Evolutionary conservation across 2,113 vertebrate genomes (phyloP), one percentile per base, ranked within the genome.

Genomic region (Numenius arquata): DNA sequence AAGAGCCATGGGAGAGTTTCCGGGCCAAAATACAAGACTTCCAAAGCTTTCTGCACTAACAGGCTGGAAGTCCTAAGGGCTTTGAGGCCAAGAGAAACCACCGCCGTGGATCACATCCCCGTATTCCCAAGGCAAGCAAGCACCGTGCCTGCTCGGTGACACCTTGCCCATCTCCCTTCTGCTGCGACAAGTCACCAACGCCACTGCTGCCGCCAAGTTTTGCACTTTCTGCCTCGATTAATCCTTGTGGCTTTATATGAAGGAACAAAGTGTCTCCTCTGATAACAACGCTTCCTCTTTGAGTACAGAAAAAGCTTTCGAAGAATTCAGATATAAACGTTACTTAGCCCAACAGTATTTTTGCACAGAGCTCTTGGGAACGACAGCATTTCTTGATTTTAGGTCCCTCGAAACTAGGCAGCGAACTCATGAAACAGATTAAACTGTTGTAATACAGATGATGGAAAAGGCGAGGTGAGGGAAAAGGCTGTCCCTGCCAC

Each of bases 131-230:
- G 0, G 5, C 8, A 23, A 45, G 41, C 25, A 29, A 55, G 45
- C 27, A 36, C 67, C 6, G 2, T 8, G 36, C 30, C 43, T 0
- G 1, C n/a, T 20, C 0, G 4, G 52, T 3, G 34, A 68, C 82
- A 88, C 43, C 15, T 21, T 15, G 12, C 12, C 74, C 4, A 6
- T 2, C 13, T 52, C 71, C 43, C 36, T 58, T 26, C 58, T 52
- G 62, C 62, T 3, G 6, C 2, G 0, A 9, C 58, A 22, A 22
- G 26, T 9, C 62, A 55, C 5, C 4, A 43, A 43, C 0, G 0
- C n/a, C 41, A 22, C 53, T 17, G 26, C 32, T 36, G 9, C 12
- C 29, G 32, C 7, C 29, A 15, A 55, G 55, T 16, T 80, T 25
- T 25, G 21, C 55, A 6, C 15, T 58, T 73, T 65, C 41, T 76